phyloP scores from a whole-genome alignment of 2,797 vertebrate genomes.

The Microctenopoma stevenorrisi region DNA sequence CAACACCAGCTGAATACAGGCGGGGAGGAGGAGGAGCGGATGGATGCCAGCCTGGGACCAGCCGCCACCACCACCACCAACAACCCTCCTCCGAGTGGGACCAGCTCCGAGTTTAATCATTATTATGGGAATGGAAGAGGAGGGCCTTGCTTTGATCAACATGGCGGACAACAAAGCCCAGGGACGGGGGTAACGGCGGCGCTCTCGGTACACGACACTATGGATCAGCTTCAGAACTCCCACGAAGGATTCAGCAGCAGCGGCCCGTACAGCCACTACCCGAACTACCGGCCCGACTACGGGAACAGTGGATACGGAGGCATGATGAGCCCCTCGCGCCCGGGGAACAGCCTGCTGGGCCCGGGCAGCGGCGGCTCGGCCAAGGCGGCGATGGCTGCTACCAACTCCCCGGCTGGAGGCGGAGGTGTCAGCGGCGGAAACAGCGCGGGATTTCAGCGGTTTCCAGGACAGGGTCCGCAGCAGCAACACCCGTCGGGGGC shows the following conservation, averaged over 20 bases:
- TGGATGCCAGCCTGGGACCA: constrained; percentile 86
- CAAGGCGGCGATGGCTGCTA: constrained; percentile 81
- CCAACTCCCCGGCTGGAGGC: constrained; percentile 75
- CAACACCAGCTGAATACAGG: constrained; percentile 82
- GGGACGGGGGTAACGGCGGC: constrained; percentile 88
- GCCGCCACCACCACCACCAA: constrained; percentile 78
- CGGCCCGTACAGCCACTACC: constrained; percentile 90
- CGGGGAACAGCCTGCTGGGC: constrained; percentile 81
- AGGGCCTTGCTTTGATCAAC: constrained; percentile 96
- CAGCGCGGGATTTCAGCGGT: constrained; percentile 87
- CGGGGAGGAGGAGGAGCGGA: constrained; percentile 73
- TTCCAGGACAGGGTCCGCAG: constrained; percentile 75
- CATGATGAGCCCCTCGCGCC: constrained; percentile 89
- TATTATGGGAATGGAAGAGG: constrained; percentile 91
- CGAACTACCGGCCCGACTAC: constrained; percentile 88
- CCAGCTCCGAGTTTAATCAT: constrained; percentile 88
- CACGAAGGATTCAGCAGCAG: constrained; percentile 89
- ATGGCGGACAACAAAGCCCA: constrained; percentile 99
- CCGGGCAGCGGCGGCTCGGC: constrained; percentile 78
- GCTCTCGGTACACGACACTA: constrained; percentile 83
- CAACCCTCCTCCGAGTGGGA: constrained; percentile 81
- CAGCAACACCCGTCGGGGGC: constrained; percentile 90
- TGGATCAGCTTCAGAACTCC: constrained; percentile 92
- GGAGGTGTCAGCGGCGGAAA: constrained; percentile 13
- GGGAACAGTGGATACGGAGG: constrained; percentile 85